These are phyloP conservation scores for Pelodytes ibericus DNA, from an alignment of 2,797 vertebrate genomes.

Conservation along the genomic window DNA sequence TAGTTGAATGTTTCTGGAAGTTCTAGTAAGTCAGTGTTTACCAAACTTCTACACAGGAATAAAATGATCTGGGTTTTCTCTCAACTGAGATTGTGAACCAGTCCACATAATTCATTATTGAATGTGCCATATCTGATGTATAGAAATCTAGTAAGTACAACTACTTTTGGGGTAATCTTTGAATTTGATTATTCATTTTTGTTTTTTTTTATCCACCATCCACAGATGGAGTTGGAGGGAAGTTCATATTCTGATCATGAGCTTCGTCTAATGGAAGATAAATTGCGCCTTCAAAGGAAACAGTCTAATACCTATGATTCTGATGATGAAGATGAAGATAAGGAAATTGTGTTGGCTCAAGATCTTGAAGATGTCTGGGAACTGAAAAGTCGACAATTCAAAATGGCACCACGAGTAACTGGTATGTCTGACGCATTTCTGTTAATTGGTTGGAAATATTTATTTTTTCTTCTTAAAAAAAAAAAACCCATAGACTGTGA, in stretches of 20 bases:
- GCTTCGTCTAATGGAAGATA: constrained; percentile 80
- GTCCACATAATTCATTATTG: no score
- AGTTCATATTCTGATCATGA: constrained; percentile 90
- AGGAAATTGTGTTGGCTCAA: constrained; percentile 77
- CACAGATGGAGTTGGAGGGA: constrained; percentile 86
- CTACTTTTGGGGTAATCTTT: not conserved
- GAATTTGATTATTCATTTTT: not conserved
- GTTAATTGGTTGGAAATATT: not conserved
- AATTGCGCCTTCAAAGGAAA: constrained; percentile 72
- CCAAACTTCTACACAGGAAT: no score
- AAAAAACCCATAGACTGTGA: no score
- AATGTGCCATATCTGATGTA: no score
- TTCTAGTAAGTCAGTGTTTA: no score
- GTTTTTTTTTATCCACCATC: not conserved
- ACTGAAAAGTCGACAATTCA: constrained; percentile 79
- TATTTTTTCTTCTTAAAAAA: no score
- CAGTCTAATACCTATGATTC: constrained; percentile 72
- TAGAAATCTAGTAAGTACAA: no score
- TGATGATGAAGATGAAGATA: constrained; percentile 67
- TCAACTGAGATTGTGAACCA: no score
- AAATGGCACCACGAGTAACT: constrained; percentile 71
- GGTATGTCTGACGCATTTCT: constrained; percentile 67
- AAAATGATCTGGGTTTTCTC: no score
- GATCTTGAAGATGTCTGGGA: constrained; percentile 94
- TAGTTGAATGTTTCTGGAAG: no score